Percentiles rank a stretch among this genome's conserved stretches.
phyloP scores from a whole-genome alignment of 2,797 vertebrate genomes.

The Caiman crocodilus region DNA sequence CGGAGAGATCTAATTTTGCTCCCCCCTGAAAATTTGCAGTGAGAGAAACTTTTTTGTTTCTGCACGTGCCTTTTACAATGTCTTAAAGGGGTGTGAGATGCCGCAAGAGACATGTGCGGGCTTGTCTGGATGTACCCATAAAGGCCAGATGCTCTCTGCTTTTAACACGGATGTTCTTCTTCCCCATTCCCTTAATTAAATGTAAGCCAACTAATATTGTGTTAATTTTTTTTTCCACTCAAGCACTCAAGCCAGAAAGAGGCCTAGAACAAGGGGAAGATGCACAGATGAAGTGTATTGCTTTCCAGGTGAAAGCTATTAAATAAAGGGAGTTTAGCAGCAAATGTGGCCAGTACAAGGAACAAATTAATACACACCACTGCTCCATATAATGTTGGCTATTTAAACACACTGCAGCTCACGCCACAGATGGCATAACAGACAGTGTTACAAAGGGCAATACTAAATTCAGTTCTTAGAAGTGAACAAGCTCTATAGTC shows the following conservation, averaged over 20 bases:
- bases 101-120: too few species aligned
- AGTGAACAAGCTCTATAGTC: not conserved
- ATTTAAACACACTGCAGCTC: not conserved
- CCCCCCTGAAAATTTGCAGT: too few species aligned
- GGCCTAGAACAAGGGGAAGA: not conserved
- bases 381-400: not conserved
- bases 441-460: accelerated
- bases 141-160: not conserved
- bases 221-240: not conserved
- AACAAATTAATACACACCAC: not conserved
- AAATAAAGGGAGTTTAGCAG: not conserved
- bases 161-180: not conserved
- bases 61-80: too few species aligned
- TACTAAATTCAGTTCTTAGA: not conserved
- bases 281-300: not conserved
- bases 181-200: not conserved
- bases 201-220: accelerated
- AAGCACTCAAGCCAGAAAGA: not conserved
- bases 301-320: not conserved
- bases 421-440: not conserved
- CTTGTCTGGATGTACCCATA: not conserved
- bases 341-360: too few species aligned
- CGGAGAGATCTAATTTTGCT: too few species aligned
- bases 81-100: too few species aligned
- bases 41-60: too few species aligned